phyloP scores from a whole-genome alignment of 2,113 vertebrate genomes.

The Hippoglossus stenolepis region DNA sequence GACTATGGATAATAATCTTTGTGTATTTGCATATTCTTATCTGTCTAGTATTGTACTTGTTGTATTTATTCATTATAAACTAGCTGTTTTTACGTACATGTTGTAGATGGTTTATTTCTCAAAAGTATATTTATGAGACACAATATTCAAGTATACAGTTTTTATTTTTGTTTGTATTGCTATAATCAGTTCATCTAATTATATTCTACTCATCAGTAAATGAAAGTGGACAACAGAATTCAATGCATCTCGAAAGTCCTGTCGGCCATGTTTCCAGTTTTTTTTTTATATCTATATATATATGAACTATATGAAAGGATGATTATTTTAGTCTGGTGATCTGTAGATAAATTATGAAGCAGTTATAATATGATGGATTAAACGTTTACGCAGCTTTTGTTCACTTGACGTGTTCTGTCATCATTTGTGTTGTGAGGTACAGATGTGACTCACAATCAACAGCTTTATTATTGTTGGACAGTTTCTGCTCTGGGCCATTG shows the following conservation, averaged over 20 bases:
- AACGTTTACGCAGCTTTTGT: conserved; percentile 39
- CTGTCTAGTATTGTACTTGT: conserved; percentile 44
- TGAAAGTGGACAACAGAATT: conserved; percentile 10
- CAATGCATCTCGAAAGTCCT: conserved; percentile 21
- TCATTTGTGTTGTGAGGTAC: conserved; percentile 5
- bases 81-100: conserved; percentile 49
- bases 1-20: conserved; percentile 46
- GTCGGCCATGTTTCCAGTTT: conserved; percentile 17
- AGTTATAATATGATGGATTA: conserved; percentile 62
- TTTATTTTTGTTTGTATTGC: conserved; percentile 28
- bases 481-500: neutral
- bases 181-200: conserved; percentile 25
- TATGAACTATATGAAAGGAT: conserved; percentile 13
- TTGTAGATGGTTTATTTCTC: conserved; percentile 54
- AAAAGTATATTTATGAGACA: conserved; percentile 30
- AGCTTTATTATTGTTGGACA: neutral
- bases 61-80: conserved; percentile 41
- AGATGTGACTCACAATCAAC: neutral
- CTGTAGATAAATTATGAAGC: conserved; percentile 35
- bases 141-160: conserved; percentile 19
- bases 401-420: neutral
- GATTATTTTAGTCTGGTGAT: conserved; percentile 46
- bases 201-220: conserved; percentile 25
- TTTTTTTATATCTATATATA: conserved; percentile 18
- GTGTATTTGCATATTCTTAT: conserved; percentile 43